Base-by-base conservation (phyloP, 2,113 vertebrate species). In the Pampusana beccarii region DNA sequence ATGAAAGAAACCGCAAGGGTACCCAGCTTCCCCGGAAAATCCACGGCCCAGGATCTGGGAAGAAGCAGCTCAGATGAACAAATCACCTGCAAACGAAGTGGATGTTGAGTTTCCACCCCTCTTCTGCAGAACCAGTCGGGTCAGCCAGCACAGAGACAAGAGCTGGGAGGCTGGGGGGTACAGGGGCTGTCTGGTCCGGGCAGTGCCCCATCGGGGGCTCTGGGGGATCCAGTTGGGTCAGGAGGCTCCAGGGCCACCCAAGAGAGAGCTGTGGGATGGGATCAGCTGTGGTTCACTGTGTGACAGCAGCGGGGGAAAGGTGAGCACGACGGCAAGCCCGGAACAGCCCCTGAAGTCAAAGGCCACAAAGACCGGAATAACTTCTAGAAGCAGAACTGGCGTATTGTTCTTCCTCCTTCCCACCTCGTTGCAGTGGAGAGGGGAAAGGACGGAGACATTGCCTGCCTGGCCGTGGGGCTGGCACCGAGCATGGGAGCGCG, bases 161-260 rank as follows among this genome's bases (percentile, higher is more conserved):
- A n/a, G 46, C 31, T 34, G 44, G 13, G 48, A n/a, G 13, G 26
- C 0, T 85, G 38, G 12, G 20, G 64, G 28, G 42, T 10, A 9
- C 25, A 24, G 11, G 31, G 19, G 12, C n/a, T 86, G 34, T 14
- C 60, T 92, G 28, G 23, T 50, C 46, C 1, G 1, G 21, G 14
- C 40, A 66, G n/a, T 10, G 80, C 3, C 65, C n/a, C 7, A 0
- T 5, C 7, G 2, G 6, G 5, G 10, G 29, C 16, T 7, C 10
- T 10, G 24, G 12, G 40, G 33, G 86, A 9, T 7, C 16, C 23
- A 0, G 1, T 33, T 28, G 18, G 10, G 2, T 18, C 56, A 50
- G 40, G 25, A 71, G 15, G 23, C 50, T 69, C 25, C 57, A 65
- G 16, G 7, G 9, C 24, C 34, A 77, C 3, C 0, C 1, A 1